phyloP scores from a whole-genome alignment of 1,140 invertebrate genomes.

The Neodiprion pinetum region DNA sequence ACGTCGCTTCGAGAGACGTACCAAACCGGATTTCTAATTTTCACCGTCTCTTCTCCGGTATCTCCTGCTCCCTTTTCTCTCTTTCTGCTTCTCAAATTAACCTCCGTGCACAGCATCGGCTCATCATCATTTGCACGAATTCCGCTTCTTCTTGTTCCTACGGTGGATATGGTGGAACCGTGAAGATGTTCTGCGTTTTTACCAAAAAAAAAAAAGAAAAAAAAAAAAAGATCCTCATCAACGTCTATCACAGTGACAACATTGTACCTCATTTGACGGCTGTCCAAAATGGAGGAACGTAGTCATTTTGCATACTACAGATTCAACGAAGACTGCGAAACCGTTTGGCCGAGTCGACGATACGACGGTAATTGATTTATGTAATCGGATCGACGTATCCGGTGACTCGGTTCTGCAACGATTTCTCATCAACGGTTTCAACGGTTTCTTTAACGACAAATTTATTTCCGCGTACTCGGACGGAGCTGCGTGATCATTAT shows the following conservation, averaged over 20 bases:
- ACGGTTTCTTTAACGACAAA: no score
- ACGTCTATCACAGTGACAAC: background rate
- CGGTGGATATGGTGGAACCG: no score
- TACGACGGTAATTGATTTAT: no score
- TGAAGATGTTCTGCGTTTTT: background rate
- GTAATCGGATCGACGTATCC: no score
- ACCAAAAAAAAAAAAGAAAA: background rate
- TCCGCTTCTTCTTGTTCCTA: background rate
- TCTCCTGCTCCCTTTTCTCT: conserved; percentile 15
- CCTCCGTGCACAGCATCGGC: conserved; percentile 9
- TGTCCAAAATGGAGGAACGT: no score
- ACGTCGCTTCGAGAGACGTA: no score
- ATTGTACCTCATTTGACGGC: background rate
- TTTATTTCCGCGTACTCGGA: no score
- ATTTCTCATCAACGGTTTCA: no score
- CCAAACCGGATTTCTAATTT: conserved; percentile 22
- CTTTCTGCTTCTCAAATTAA: conserved; percentile 3
- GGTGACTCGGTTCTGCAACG: no score
- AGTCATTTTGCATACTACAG: no score
- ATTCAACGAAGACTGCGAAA: background rate
- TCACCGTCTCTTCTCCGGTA: conserved; percentile 2
- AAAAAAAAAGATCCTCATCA: background rate
- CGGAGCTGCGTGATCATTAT: no score
- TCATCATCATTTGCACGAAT: conserved; percentile 13
- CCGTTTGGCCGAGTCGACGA: background rate